A percentile compares a stretch with the other conserved stretches of the same genome.
Evolutionary conservation across 2,797 vertebrate species (phyloP).

Genomic region (Sphenopsis melanotis): DNA sequence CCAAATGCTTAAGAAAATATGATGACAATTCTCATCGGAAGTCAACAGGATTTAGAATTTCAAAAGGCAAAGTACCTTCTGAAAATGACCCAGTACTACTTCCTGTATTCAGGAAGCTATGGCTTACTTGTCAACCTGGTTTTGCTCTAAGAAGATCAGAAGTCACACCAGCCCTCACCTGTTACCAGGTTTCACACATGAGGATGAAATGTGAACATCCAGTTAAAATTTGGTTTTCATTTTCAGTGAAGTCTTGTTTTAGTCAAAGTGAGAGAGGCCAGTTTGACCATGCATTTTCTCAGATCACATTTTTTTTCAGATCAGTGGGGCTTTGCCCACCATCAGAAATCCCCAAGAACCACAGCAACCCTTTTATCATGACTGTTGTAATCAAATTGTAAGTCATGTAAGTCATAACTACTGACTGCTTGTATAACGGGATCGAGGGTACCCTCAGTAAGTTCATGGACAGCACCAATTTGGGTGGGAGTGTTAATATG

Average conservation of each 20-base stretch:
- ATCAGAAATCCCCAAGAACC: not conserved
- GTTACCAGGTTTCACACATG: not conserved
- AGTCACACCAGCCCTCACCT: not conserved
- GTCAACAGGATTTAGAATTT: slow-evolving; percentile 15
- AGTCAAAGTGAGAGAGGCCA: not conserved
- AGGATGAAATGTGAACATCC: not conserved
- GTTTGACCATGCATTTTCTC: not conserved
- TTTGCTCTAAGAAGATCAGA: not conserved
- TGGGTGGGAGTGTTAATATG: not conserved
- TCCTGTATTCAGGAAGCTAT: not conserved
- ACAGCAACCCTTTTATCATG: not conserved
- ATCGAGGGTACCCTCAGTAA: not conserved
- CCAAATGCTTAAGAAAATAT: not conserved
- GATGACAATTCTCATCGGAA: not conserved
- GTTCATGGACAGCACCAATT: not conserved
- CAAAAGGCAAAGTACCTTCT: not conserved
- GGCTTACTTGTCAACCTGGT: not conserved
- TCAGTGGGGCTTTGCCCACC: not conserved
- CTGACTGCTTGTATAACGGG: not conserved
- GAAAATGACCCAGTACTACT: not conserved
- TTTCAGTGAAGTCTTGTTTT: not conserved
- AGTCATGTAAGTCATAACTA: not conserved
- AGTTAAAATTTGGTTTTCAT: not conserved
- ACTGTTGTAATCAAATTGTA: not conserved
- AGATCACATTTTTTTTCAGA: not conserved